Percentiles rank a stretch among this genome's conserved stretches.
Evolutionary conservation across 1,140 invertebrate species (phyloP).

Genomic region (Lepidurus packardi): DNA sequence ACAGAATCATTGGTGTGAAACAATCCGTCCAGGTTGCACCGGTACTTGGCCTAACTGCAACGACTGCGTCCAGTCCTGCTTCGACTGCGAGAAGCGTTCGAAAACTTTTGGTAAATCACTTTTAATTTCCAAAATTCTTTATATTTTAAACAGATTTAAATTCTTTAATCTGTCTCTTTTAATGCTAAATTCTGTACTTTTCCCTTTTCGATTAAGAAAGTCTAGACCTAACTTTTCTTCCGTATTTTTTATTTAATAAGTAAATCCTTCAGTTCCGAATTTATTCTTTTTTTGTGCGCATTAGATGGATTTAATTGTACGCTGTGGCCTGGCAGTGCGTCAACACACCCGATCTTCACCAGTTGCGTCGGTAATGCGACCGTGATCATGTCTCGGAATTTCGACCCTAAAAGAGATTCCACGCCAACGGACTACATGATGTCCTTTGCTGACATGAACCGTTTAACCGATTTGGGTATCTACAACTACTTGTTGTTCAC

Average conservation of each 20-base stretch:
- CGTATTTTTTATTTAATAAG: background rate
- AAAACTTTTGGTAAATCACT: background rate
- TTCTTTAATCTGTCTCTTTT: background rate
- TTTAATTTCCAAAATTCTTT: background rate
- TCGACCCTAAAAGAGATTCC: background rate
- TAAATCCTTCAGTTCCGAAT: too few relatives aligned
- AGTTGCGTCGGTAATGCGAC: background rate
- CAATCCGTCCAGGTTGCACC: background rate
- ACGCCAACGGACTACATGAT: background rate
- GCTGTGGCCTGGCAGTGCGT: background rate
- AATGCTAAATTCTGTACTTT: background rate
- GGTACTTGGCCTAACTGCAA: background rate
- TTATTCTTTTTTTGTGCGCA: too few relatives aligned
- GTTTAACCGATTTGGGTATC: background rate
- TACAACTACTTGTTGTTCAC: background rate
- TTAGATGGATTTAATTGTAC: background rate
- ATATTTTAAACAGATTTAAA: background rate
- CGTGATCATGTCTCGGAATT: background rate
- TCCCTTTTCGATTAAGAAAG: too few relatives aligned
- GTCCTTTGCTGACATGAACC: background rate
- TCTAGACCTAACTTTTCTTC: background rate
- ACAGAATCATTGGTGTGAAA: background rate
- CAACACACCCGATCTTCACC: background rate
- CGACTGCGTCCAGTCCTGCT: background rate
- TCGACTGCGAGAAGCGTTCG: background rate